Base-by-base conservation (phyloP, 1,140 invertebrate genomes). In the Araneus ventricosus region DNA sequence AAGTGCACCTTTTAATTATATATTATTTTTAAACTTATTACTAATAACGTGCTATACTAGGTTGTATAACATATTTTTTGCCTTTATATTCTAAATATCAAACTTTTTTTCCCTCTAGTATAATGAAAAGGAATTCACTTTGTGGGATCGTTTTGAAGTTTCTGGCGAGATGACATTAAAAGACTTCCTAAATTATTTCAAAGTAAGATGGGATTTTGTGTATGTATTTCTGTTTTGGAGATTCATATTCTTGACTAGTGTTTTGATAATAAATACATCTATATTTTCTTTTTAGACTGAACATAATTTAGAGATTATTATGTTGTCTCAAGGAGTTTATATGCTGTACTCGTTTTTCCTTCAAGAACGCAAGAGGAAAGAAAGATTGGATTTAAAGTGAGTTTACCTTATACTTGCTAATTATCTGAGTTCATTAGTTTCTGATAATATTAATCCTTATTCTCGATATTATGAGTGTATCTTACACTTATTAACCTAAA, bases 281-380 rank as follows among this genome's bases (percentile, higher is more conserved):
- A 7, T 92, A 30, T n/a, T 88, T 52, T 84, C 52, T 94, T n/a
- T n/a, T n/a, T 96, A 96, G 97, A 67, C 97, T 41, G 96, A 98
- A 94, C 97, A 99, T 94, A 97, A 98, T 94, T 95, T 99, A 34
- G 98, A 99, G 95, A 99, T 99, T 30, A 99, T 99, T 0, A 99
- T 99, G 99, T 95, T 99, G 88, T 99, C 99, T 24, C 99, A 99
- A 95, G 99, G 99, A 39, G 98, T 99, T 0, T 99, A 98, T 94
- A 99, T 99, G 98, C 96, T 99, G 22, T 99, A 99, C 95, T 99
- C 99, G 20, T 99, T 99, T 99, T 99, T 99, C 96, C 99, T 99
- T 98, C 97, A 97, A 8, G 97, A 97, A 94, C 96, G 97, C 24
- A 99, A 99, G 95, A n/a, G 97, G 92, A 97, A 97, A 93, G 99